These are phyloP conservation scores for Rostratula benghalensis DNA, from an alignment of 2,113 vertebrate genomes.

Conservation along the genomic window DNA sequence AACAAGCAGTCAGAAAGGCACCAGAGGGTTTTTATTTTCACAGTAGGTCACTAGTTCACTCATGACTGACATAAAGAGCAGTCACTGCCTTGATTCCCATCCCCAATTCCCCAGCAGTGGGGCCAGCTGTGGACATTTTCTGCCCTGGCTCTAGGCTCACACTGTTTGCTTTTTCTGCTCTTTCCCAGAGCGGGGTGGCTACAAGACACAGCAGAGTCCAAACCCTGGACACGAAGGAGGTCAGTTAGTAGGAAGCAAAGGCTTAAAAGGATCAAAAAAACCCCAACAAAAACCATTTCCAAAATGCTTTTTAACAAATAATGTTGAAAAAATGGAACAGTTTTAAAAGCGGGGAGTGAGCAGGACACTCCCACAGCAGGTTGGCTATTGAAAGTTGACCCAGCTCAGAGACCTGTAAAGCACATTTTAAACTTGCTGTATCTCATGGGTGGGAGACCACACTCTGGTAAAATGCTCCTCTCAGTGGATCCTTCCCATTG, in stretches of 20 bases:
- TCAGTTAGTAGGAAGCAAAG: neutral
- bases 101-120: neutral
- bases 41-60: neutral
- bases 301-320: neutral
- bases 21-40: neutral
- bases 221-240: neutral
- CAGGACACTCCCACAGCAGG: neutral
- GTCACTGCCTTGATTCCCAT: neutral
- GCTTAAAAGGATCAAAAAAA: neutral
- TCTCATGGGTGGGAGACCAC: neutral
- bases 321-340: neutral
- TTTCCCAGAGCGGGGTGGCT: neutral
- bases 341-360: neutral
- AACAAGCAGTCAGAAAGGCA: neutral
- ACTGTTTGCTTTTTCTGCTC: neutral
- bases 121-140: neutral
- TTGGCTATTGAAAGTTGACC: neutral
- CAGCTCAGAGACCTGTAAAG: neutral
- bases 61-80: neutral
- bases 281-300: neutral
- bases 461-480: fast-evolving
- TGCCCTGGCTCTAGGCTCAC: neutral
- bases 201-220: neutral
- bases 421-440: neutral
- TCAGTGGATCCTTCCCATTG: neutral